Base-by-base conservation (phyloP, 2,113 vertebrate species). In the Silurus meridionalis region DNA sequence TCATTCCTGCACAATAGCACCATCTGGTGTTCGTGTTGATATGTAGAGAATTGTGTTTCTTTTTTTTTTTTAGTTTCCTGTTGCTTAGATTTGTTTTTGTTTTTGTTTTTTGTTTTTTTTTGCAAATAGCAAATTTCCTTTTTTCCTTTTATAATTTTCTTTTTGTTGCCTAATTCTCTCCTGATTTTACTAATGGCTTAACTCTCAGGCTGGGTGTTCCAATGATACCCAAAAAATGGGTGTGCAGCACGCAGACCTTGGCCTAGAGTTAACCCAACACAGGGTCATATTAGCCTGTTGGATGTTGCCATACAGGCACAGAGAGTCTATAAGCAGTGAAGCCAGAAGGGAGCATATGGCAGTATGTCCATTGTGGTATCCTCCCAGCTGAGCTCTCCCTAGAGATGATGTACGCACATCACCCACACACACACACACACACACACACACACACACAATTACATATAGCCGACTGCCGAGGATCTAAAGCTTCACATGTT, bases 1-100 rank as follows among this genome's bases (percentile, higher is more conserved):
- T 91, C 85, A 90, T 86, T 93, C 94, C 85, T 92, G 94, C 90
- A 90, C 77, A 86, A 93, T 89, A 85, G 90, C 88, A 91, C 85
- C 88, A 91, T 88, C 92, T 92, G 91, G 84, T 93, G 93, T 90
- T 87, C 61, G 63, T 64, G 58, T 80, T 78, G 55, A 86, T 77
- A 23, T 55, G 69, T 84, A 71, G 78, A 37, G 61, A 72, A 84
- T 58, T 55, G 37, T 63, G 37, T 89, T 58, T 82, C 25, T 21
- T 80, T 1, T 63, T 66, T 63, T 55, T 79, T 63, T 67, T 21
- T 19, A 48, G 66, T n/a, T 64, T 83, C n/a, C 55, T 57, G 55
- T 57, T 17, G 78, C 21, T 63, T 37, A 37, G 28, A 37, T 37
- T 37, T 37, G 28, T 37, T 37, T 37, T 58, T 72, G 6, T 50